Percentiles rank a stretch among this genome's conserved stretches.
These are phyloP conservation scores for Rhingia campestris DNA, from an alignment of 2,888 invertebrate genomes.

Conservation along the genomic window DNA sequence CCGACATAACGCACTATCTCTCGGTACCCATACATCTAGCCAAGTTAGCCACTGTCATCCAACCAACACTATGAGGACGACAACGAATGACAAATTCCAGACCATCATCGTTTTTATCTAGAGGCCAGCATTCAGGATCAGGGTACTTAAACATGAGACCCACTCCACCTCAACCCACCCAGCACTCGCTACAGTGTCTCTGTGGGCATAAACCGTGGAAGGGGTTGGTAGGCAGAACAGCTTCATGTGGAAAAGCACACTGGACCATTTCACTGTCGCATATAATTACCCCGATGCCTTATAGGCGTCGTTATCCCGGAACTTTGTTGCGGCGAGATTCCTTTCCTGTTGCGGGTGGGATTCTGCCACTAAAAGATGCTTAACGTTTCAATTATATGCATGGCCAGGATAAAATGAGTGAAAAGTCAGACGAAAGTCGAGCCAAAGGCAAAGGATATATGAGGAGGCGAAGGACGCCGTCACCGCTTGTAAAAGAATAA, in stretches of 20 bases:
- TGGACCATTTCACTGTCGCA: constrained; percentile 34
- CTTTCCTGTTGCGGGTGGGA: constrained; percentile 1
- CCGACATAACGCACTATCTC: constrained; percentile 24
- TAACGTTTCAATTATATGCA: constrained; percentile 53
- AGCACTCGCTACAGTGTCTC: neutral
- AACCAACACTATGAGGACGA: neutral
- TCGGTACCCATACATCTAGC: constrained; percentile 3
- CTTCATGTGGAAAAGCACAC: constrained; percentile 18
- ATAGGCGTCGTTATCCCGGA: constrained; percentile 9
- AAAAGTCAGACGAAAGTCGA: constrained; percentile 21
- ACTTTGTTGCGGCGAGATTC: constrained; percentile 1
- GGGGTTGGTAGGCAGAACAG: constrained; percentile 3
- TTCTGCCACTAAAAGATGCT: constrained; percentile 24
- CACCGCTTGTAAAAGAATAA: constrained; percentile 35
- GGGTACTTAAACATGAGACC: constrained; percentile 27
- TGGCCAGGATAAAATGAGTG: constrained; percentile 31
- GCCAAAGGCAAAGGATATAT: neutral
- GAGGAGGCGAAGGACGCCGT: neutral
- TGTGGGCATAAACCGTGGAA: neutral
- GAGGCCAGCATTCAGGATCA: constrained; percentile 28
- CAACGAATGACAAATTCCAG: constrained; percentile 37
- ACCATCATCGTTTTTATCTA: constrained; percentile 36
- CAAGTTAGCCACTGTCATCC: neutral
- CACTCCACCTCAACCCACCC: neutral
- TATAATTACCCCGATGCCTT: constrained; percentile 43